These are phyloP conservation scores for Xiphophorus hellerii DNA, from an alignment of 2,113 vertebrate species.

Conservation along the genomic window DNA sequence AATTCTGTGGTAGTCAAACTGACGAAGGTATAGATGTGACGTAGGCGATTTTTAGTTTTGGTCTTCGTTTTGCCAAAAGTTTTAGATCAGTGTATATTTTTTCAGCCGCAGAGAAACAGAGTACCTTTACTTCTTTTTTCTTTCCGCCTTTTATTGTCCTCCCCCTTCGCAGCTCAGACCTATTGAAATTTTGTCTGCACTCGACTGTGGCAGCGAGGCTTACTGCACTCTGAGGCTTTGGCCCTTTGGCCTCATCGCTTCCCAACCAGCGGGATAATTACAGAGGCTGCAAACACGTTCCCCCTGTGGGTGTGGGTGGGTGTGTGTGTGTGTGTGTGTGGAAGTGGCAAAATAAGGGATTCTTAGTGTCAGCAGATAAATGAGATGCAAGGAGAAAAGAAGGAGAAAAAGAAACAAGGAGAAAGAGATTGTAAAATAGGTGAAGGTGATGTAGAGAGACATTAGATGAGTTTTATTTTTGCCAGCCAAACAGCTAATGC, in stretches of 20 bases:
- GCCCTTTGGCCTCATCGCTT: conserved; percentile 59
- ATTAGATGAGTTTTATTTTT: conserved; percentile 60
- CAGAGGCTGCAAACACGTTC: conserved; percentile 48
- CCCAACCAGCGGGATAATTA: conserved; percentile 64
- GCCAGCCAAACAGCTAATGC: conserved; percentile 61
- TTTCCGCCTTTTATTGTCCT: background rate
- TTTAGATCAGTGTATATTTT: background rate
- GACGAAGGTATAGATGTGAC: background rate
- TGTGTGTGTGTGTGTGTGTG: background rate
- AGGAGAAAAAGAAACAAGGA: conserved; percentile 4
- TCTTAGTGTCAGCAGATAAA: conserved; percentile 48
- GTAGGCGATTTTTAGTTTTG: background rate
- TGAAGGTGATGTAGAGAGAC: conserved; percentile 42
- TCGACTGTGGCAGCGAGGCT: conserved; percentile 44
- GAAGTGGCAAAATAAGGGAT: conserved; percentile 41
- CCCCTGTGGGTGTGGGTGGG: background rate
- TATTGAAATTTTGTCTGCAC: conserved; percentile 57
- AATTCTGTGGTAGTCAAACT: background rate
- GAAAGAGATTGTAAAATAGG: conserved; percentile 34
- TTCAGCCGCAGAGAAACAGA: conserved; percentile 14
- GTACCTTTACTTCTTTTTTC: conserved; percentile 4
- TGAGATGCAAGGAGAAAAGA: conserved; percentile 44
- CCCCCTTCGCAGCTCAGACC: conserved; percentile 45
- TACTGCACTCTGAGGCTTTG: conserved; percentile 46
- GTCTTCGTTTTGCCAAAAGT: conserved; percentile 5